Base-by-base conservation (phyloP, 2,888 invertebrate genomes). In the Gryllus longicercus region DNA sequence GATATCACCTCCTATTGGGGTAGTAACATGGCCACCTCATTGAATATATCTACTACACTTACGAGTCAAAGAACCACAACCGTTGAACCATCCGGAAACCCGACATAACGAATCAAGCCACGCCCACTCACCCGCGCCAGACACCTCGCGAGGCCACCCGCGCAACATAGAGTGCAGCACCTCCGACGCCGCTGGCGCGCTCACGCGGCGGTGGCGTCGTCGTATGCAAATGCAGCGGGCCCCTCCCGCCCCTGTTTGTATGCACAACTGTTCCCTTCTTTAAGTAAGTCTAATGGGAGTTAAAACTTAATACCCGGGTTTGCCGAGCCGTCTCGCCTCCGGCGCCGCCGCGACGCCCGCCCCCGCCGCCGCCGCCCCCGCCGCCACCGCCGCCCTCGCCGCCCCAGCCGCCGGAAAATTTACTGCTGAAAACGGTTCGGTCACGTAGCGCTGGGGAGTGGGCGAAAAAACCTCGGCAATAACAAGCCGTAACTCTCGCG, bases 281-380 rank as follows among this genome's bases (percentile, higher is more conserved):
- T 63, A 76, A 79, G 51, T 76, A 76, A 77, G 77, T 79, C 76
- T 79, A 79, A 79, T 79, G 79, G 79, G 79, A 79, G 79, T 79
- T 79, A 76, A 79, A 77, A 76, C 79, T 79, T 79, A 79, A 79
- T 79, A 76, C 79, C 77, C 50, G 77, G 50, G 50, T 49, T 79
- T 25, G 74, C n/a, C 63, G 63, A 63, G n/a, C 63, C 63, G 63
- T 63, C n/a, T 63, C 63, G 63, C n/a, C 38, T 38, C n/a, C 63
- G 14, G 16, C n/a, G 63, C 63, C 14, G 14, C 14, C 63, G 3
- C 63, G 16, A 63, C 63, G 14, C 16, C 16, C n/a, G n/a, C 63
- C n/a, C 4, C 11, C 63, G 63, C 63, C 63, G 63, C 63, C 63
- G n/a, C 14, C n/a, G 51, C 38, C 38, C 4, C 18, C 63, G 14